Percentiles rank a stretch among this genome's conserved stretches.
phyloP scores from a whole-genome alignment of 2,113 vertebrate genomes.

The Chionodraco myersi region DNA sequence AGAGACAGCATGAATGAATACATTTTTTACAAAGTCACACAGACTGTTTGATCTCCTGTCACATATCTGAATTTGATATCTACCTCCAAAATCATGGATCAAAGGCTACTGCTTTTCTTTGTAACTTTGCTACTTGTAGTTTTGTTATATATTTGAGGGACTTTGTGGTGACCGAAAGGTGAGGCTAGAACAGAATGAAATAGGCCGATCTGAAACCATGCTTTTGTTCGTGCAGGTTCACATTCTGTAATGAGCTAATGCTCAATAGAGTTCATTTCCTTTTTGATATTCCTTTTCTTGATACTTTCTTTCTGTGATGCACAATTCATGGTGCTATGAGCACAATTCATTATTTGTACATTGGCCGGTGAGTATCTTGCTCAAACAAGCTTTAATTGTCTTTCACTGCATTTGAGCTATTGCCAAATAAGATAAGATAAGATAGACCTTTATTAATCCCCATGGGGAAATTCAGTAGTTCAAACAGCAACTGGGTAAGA shows the following conservation, averaged over 20 bases:
- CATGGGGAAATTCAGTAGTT: no score
- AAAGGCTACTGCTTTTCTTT: not conserved
- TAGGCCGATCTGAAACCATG: not conserved
- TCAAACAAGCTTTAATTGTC: not conserved
- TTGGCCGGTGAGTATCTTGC: not conserved
- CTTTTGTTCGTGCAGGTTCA: not conserved
- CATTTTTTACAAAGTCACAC: no score
- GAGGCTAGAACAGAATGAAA: not conserved
- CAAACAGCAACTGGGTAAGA: no score
- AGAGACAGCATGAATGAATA: not conserved
- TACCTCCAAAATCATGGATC: not conserved
- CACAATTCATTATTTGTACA: not conserved
- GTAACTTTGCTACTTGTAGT: not conserved
- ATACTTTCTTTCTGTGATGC: no score
- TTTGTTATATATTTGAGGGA: conserved; percentile 1
- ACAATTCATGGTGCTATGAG: no score
- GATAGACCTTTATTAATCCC: no score
- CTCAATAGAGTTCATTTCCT: no score
- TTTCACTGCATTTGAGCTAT: not conserved
- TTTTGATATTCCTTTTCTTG: no score
- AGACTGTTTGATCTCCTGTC: not conserved
- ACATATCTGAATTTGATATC: not conserved
- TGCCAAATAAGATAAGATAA: not conserved
- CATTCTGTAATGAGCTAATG: no score
- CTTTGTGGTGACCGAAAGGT: conserved; percentile 1